These are phyloP conservation scores for Arvicola amphibius DNA, from an alignment of 2,797 vertebrate genomes.

Conservation along the genomic window DNA sequence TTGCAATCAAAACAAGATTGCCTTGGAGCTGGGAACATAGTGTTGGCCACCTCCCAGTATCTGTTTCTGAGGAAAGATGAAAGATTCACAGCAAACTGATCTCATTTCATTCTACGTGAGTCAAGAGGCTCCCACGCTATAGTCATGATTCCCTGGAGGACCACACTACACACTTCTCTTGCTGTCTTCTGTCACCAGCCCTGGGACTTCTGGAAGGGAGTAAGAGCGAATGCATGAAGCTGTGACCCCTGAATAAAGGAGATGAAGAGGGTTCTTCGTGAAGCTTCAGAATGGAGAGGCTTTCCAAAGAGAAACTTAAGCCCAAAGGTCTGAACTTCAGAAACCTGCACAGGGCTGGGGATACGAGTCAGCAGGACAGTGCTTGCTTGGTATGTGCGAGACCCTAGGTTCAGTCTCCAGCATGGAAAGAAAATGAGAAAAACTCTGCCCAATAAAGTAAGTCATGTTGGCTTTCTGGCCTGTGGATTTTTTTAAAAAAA, in stretches of 20 bases:
- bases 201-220: constrained; percentile 60
- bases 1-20: constrained; percentile 59
- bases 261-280: neutral
- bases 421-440: neutral
- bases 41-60: neutral
- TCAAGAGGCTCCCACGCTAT: neutral
- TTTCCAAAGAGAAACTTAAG: constrained; percentile 20
- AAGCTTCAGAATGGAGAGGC: constrained; percentile 18
- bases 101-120: constrained; percentile 30
- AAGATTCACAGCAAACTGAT: constrained; percentile 51
- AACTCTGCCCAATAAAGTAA: neutral
- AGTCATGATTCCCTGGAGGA: constrained; percentile 31
- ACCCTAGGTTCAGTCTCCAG: neutral
- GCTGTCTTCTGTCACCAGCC: neutral
- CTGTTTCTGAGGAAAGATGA: constrained; percentile 51
- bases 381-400: neutral
- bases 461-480: neutral
- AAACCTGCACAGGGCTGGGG: neutral
- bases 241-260: constrained; percentile 57
- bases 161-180: neutral
- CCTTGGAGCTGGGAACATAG: constrained; percentile 74
- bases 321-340: neutral
- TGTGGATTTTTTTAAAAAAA: neutral
- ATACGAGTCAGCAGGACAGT: neutral
- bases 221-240: constrained; percentile 43